These are phyloP conservation scores for Sebastes elongatus DNA, from an alignment of 2,797 vertebrate species.

Conservation along the genomic window DNA sequence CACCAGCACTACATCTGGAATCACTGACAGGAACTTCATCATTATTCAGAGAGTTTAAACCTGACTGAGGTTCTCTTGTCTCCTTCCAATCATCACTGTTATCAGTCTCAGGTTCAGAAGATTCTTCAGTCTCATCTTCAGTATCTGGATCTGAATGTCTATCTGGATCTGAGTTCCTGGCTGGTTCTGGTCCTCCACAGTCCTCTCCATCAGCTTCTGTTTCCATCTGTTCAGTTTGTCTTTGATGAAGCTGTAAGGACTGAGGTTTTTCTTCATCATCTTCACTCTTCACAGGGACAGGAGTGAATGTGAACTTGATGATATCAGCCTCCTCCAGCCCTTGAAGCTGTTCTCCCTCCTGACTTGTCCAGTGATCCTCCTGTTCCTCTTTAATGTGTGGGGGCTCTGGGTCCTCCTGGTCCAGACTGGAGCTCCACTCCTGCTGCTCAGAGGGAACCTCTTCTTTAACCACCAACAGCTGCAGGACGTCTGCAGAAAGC, in stretches of 20 bases:
- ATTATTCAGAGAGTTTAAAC: too few species aligned
- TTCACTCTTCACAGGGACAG: background rate
- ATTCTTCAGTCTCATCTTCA: too few species aligned
- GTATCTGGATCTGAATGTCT: background rate
- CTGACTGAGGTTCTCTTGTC: too few species aligned
- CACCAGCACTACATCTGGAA: background rate
- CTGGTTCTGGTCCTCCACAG: background rate
- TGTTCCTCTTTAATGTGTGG: background rate
- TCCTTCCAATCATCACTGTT: too few species aligned
- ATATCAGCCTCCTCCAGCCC: background rate
- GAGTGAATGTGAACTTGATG: background rate
- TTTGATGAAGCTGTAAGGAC: background rate
- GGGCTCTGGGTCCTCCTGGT: background rate
- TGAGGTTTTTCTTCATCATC: background rate
- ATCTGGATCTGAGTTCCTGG: background rate
- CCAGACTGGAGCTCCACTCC: background rate
- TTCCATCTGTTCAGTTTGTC: background rate
- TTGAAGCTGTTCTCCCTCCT: background rate
- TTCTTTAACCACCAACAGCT: background rate
- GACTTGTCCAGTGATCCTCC: background rate
- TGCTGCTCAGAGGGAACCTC: background rate
- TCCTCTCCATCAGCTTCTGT: background rate
- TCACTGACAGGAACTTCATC: background rate
- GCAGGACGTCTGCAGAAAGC: background rate
- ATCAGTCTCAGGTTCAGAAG: too few species aligned